Percentiles rank a stretch among this genome's conserved stretches.
These are phyloP conservation scores for Pionites leucogaster DNA, from an alignment of 2,113 vertebrate genomes.

Conservation along the genomic window DNA sequence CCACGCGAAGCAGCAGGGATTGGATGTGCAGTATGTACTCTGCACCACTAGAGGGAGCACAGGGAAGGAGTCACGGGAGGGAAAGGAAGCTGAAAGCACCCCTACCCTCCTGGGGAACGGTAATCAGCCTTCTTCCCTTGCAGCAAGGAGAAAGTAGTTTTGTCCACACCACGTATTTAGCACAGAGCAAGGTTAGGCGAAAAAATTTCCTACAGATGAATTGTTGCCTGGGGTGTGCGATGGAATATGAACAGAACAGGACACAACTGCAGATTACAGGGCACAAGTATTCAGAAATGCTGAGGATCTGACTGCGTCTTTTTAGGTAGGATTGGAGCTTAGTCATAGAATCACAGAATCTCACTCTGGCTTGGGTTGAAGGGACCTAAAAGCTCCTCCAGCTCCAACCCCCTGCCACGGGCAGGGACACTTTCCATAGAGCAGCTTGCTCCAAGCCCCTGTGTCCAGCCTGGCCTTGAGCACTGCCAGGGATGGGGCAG, in stretches of 20 bases:
- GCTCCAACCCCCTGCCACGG: not conserved
- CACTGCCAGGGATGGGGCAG: no score
- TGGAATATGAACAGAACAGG: not conserved
- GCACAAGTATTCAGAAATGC: not conserved
- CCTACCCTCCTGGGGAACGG: not conserved
- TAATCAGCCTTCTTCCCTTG: not conserved
- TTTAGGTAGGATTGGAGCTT: not conserved
- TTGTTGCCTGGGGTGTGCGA: not conserved
- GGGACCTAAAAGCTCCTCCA: not conserved
- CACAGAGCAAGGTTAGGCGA: not conserved
- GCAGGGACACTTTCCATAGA: not conserved
- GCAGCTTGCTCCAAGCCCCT: not conserved
- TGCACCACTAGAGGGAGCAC: not conserved
- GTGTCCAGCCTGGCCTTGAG: no score
- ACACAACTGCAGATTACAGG: not conserved
- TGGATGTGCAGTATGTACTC: not conserved
- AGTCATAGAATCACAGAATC: not conserved
- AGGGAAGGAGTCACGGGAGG: fast-evolving
- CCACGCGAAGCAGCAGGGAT: fast-evolving
- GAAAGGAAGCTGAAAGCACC: not conserved
- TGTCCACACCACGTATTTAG: not conserved
- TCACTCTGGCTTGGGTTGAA: not conserved
- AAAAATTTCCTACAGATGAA: not conserved
- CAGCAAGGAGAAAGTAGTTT: not conserved
- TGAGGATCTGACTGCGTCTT: not conserved